Conservation (phyloP, 2,888 invertebrate genomes). For the Congeria kusceri region DNA sequence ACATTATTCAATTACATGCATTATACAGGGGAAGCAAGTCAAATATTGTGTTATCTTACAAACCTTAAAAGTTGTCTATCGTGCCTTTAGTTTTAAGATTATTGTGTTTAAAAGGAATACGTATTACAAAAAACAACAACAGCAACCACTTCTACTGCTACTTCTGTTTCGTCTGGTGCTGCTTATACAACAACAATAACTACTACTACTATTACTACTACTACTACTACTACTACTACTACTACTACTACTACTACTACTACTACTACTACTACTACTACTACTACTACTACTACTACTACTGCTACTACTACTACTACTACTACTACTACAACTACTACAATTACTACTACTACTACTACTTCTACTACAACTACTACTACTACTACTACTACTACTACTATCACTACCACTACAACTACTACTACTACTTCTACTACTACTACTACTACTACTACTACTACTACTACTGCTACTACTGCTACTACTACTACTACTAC, state of each 20-base stretch:
- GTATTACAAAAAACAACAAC: no score
- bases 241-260: neutral
- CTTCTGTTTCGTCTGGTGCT: neutral
- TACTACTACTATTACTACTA: slow-evolving; percentile 2
- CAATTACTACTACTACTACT: neutral
- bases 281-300: neutral
- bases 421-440: slow-evolving; percentile 3
- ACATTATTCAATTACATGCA: no score
- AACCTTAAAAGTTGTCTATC: no score
- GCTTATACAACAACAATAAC: neutral
- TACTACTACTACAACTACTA: neutral
- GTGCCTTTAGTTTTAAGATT: no score
- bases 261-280: neutral
- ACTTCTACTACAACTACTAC: slow-evolving; percentile 4
- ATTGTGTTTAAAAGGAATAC: no score
- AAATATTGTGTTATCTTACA: no score
- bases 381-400: neutral
- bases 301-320: slow-evolving; percentile 4
- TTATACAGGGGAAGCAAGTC: no score
- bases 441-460: neutral
- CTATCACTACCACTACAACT: neutral
- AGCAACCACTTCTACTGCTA: neutral
- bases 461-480: neutral
- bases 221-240: neutral
- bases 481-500: neutral